phyloP scores from a whole-genome alignment of 2,888 invertebrate species.

The Eupithecia abbreviata region DNA sequence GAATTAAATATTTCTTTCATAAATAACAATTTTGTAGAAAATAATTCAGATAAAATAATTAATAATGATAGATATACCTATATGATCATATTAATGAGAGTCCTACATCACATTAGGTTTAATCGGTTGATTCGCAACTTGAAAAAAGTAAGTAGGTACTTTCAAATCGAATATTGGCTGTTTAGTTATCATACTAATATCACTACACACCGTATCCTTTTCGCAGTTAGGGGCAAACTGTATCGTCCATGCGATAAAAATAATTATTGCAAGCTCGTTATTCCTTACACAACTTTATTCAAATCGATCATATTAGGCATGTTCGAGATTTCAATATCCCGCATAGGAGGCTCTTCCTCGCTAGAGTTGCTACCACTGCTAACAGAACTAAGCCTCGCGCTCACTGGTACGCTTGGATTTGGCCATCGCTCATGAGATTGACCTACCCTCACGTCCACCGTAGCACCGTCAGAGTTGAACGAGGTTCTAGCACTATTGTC shows the following conservation, averaged over 20 bases:
- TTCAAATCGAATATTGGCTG: background rate
- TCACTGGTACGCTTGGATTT: background rate
- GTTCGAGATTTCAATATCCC: background rate
- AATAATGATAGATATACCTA: background rate
- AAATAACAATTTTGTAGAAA: background rate
- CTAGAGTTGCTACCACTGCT: constrained; percentile 18
- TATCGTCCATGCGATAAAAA: background rate
- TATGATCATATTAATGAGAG: no score
- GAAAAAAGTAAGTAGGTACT: no score
- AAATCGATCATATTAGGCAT: constrained; percentile 14
- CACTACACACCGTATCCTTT: background rate
- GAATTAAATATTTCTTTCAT: background rate
- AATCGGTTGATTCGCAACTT: no score
- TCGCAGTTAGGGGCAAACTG: background rate
- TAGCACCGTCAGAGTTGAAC: background rate
- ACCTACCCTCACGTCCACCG: background rate
- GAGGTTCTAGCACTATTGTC: constrained; percentile 8
- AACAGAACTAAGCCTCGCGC: constrained; percentile 18
- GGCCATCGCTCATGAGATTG: background rate
- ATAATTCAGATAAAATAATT: background rate
- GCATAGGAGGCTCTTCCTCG: background rate
- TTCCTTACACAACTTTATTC: background rate
- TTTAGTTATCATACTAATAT: background rate
- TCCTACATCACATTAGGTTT: no score
- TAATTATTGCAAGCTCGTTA: background rate